Evolutionary conservation across 2,888 invertebrate genomes (phyloP), one percentile per base, ranked within the genome.

Genomic region (Heliconius charithonia): DNA sequence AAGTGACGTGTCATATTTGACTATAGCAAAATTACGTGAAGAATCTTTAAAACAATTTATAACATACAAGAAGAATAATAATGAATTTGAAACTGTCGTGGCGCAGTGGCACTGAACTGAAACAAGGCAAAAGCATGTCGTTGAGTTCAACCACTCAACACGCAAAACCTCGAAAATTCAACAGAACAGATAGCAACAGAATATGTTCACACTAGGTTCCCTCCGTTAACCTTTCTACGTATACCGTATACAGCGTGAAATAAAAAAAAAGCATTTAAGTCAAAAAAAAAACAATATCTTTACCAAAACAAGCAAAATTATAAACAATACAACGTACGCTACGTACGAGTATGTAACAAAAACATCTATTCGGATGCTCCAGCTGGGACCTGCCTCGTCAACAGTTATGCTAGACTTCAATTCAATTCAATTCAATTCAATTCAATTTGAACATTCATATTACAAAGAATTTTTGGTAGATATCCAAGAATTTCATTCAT

Each of bases 361-460:
- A 45, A 7, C 25, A 4, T 69, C 10, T 19, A 22, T 10, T 10
- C 16, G 32, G 22, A 56, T 56, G n/a, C 71, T 71, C 41, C 41
- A 32, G 32, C 71, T 22, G 56, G 7, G 29, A 75, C 75, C 59
- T 73, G 76, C 76, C 71, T 76, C 72, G 70, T 78, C 81, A 83
- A 83, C 82, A 84, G 79, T 83, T 83, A 81, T 85, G 82, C 65
- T 77, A 71, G 79, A 80, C 85, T 88, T 86, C 67, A 67, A 41
- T 67, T 87, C 59, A 59, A 41, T 67, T 87, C 87, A 56, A 37
- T 67, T 87, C 87, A 67, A 66, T 66, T 87, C 51, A 56, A 67
- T 67, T 87, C 87, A 87, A 87, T 87, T 84, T 83, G 84, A 85
- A 84, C 85, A 82, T 77, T 76, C 37, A 59, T 69, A 65, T 69